Evolutionary conservation across 2,888 invertebrate species (phyloP).

Genomic region (Metacarcinus magister): DNA sequence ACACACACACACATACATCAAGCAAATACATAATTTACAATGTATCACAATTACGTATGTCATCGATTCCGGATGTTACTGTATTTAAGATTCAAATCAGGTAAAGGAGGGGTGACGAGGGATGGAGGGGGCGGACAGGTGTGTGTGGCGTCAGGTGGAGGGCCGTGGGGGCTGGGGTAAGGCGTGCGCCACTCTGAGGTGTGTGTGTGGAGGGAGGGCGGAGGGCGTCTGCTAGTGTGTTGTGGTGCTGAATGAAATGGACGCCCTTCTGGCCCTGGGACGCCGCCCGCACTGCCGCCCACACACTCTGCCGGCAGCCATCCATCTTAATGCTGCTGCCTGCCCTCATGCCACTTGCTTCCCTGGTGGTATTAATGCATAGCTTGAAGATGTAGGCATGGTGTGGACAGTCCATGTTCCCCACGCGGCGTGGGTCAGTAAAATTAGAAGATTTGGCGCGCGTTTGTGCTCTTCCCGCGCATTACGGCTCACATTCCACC

Average conservation of each 20-base stretch:
- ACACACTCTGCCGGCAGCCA: neutral
- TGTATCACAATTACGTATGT: neutral
- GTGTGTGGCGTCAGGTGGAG: constrained; percentile 18
- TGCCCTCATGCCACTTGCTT: neutral
- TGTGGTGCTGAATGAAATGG: constrained; percentile 46
- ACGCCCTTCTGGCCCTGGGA: constrained; percentile 49
- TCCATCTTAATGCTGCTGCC: neutral
- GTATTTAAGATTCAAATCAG: neutral
- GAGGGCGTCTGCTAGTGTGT: constrained; percentile 16
- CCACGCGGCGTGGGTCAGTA: constrained; percentile 76
- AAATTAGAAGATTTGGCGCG: constrained; percentile 80
- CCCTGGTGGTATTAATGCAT: neutral
- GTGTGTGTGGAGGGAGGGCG: neutral
- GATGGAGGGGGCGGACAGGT: neutral
- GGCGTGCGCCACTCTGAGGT: constrained; percentile 42
- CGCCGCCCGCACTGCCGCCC: constrained; percentile 26
- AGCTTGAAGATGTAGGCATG: neutral
- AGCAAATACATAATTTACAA: constrained; percentile 22
- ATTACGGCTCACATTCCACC: constrained; percentile 73
- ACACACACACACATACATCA: neutral
- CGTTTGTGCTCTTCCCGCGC: constrained; percentile 82
- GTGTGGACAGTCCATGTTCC: neutral
- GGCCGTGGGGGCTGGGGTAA: neutral
- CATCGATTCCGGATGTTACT: neutral
- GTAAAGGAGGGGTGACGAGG: neutral